Evolutionary conservation across 2,113 vertebrate genomes (phyloP).

Genomic region (Ameiurus melas): DNA sequence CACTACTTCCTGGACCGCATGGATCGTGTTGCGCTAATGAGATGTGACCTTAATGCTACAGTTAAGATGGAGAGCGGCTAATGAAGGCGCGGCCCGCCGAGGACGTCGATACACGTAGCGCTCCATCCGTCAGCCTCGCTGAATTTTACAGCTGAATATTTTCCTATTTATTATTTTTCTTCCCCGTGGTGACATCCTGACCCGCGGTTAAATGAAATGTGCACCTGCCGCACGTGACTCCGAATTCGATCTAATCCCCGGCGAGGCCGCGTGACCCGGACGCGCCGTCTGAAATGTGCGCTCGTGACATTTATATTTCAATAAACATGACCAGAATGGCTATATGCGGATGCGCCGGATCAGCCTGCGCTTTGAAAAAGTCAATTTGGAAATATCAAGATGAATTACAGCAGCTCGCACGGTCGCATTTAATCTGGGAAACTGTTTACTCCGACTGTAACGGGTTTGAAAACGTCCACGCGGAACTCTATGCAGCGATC

Average conservation of each 20-base stretch:
- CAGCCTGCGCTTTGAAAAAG: conserved; percentile 17
- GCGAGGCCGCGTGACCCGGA: conserved; percentile 4
- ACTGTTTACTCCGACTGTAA: neutral
- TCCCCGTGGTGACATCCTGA: neutral
- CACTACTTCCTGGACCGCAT: conserved; percentile 20
- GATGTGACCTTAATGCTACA: conserved; percentile 24
- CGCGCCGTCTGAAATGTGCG: neutral
- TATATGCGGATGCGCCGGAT: neutral
- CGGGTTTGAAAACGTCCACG: neutral
- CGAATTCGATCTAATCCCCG: conserved; percentile 18
- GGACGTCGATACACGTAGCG: neutral
- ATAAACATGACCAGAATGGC: conserved; percentile 7
- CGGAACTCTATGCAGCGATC: neutral
- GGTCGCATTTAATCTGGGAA: neutral
- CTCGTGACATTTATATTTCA: conserved; percentile 26
- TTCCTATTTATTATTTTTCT: neutral
- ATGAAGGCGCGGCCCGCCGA: neutral
- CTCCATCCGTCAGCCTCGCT: neutral
- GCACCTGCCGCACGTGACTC: neutral
- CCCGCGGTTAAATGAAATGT: neutral
- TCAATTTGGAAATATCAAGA: conserved; percentile 33
- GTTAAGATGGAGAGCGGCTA: conserved; percentile 25
- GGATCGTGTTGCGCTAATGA: conserved; percentile 31
- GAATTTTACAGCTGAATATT: neutral
- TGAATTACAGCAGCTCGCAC: neutral